Base-by-base conservation (phyloP, 2,797 vertebrate species). In the Phyllotis vaccarum region DNA sequence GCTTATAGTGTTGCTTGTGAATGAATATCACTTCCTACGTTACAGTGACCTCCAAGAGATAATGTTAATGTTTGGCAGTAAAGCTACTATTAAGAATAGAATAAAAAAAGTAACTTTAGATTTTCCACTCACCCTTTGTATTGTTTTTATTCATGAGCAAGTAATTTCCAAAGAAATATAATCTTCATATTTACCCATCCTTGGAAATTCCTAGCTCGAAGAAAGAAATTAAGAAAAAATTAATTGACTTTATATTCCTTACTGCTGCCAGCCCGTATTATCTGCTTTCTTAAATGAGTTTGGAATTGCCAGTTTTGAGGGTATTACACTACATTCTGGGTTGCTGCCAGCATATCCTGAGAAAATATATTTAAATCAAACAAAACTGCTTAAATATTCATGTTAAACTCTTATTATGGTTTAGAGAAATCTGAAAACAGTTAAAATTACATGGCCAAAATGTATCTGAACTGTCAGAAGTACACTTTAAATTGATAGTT, bases 331-430 rank as follows among this genome's bases (percentile, higher is more conserved):
- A 98, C 98, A 98, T 98, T 98, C 98, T 99, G 99, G 98, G 98
- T 98, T 97, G 96, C 98, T 98, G 99, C 99, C 99, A 99, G 97
- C 98, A 97, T 98, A 98, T 98, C 98, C 98, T 97, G 96, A 98
- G 98, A 98, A 99, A 99, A 99, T 99, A 99, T 99, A 99, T 99
- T 99, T 98, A 99, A 99, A 99, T 99, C 98, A 99, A 98, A 98
- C 98, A 99, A 99, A 99, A 98, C 99, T 99, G 98, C 98, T 99
- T 99, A 99, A 99, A 99, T 99, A 99, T 99, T 99, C 98, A 98
- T 99, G 98, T 99, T 99, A 98, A 98, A 98, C 98, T 99, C 98
- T 99, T 98, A 99, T 98, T 98, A 98, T 98, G 98, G 98, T 99
- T 99, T 99, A 98, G 98, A 99, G 98, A 98, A 99, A 99, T 99